phyloP scores from a whole-genome alignment of 2,888 invertebrate species.

The Drosophila hamatofila region DNA sequence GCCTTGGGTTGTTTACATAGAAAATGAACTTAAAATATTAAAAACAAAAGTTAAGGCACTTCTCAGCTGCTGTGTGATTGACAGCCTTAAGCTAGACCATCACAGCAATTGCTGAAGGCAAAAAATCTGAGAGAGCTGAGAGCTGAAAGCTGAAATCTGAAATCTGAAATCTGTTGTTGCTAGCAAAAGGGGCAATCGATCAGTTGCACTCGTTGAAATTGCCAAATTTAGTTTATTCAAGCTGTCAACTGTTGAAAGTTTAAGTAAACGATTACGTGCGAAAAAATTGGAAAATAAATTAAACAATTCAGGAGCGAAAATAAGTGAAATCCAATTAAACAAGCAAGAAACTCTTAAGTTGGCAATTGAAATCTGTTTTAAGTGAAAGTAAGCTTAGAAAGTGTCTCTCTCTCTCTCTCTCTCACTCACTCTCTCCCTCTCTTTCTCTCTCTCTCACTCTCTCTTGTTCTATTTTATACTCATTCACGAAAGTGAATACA shows the following conservation, averaged over 20 bases:
- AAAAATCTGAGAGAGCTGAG: too few species aligned
- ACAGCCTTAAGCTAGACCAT: slow-evolving; percentile 6
- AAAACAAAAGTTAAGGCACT: slow-evolving; percentile 2
- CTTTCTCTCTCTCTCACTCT: background rate
- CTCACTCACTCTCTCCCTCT: background rate
- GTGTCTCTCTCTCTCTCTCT: background rate
- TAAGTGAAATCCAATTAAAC: background rate
- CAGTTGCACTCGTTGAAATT: slow-evolving; percentile 36
- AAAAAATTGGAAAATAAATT: background rate
- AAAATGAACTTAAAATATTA: slow-evolving; percentile 2
- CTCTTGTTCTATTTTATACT: too few species aligned
- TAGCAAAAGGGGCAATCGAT: slow-evolving; percentile 28
- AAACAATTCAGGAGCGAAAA: background rate
- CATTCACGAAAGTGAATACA: too few species aligned
- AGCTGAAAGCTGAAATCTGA: background rate
- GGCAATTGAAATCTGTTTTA: background rate
- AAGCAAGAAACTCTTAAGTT: background rate
- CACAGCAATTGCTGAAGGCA: slow-evolving; percentile 1
- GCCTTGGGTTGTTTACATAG: background rate
- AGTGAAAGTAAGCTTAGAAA: background rate
- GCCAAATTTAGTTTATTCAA: slow-evolving; percentile 24
- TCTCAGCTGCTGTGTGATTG: background rate
- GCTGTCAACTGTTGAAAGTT: slow-evolving; percentile 3
- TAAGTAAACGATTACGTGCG: background rate
- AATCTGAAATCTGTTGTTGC: slow-evolving; percentile 13